Conservation (phyloP, 2,797 vertebrate genomes). For the Pitangus sulphuratus region DNA sequence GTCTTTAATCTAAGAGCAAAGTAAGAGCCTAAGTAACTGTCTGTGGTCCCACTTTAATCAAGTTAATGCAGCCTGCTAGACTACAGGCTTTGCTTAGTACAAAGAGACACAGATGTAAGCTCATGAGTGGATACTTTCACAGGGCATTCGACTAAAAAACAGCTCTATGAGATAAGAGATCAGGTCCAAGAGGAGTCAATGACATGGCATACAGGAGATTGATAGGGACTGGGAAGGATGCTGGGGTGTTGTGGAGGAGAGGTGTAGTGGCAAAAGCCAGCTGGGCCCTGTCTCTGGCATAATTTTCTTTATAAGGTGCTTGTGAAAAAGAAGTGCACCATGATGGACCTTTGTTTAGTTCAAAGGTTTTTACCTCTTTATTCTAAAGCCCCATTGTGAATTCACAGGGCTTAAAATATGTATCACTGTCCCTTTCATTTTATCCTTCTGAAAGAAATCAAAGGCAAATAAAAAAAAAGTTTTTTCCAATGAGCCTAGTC, state of each 20-base stretch:
- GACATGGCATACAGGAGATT: constrained; percentile 43
- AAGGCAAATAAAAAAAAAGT: constrained; percentile 82
- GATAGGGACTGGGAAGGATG: constrained; percentile 66
- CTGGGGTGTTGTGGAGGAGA: constrained; percentile 51
- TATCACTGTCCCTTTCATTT: constrained; percentile 99
- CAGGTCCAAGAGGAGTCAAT: constrained; percentile 73
- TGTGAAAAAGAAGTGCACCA: constrained; percentile 86
- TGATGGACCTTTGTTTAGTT: constrained; percentile 98
- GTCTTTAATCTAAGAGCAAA: constrained; percentile 95
- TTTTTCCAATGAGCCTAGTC: constrained; percentile 82
- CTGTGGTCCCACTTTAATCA: constrained; percentile 93
- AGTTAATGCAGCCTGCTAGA: constrained; percentile 92
- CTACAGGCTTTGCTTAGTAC: constrained; percentile 85
- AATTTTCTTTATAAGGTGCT: constrained; percentile 86
- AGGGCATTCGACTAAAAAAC: constrained; percentile 77
- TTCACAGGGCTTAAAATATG: constrained; percentile 97
- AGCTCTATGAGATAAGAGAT: constrained; percentile 72
- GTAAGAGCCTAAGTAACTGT: constrained; percentile 86
- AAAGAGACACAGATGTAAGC: constrained; percentile 90
- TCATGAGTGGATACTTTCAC: constrained; percentile 81
- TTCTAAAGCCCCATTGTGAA: constrained; percentile 97
- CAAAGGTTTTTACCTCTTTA: constrained; percentile 99
- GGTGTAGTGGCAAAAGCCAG: constrained; percentile 75
- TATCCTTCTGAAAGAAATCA: constrained; percentile 94
- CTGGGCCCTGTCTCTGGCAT: constrained; percentile 75